Conservation (phyloP, 1,140 invertebrate species). For the Grapholita molesta region DNA sequence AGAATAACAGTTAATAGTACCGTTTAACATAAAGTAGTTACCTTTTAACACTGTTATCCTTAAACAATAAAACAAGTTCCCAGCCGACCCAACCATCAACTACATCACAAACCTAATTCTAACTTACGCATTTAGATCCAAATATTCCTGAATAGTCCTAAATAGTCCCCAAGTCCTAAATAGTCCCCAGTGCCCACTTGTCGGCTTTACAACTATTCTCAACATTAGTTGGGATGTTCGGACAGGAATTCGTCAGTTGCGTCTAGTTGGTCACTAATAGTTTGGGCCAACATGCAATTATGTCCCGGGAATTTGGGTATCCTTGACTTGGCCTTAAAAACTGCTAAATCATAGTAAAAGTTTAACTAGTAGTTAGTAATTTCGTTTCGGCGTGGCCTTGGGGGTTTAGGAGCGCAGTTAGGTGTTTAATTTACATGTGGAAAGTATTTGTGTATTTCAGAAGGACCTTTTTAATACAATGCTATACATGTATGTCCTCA, state of each 20-base stretch:
- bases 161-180: conserved; percentile 3
- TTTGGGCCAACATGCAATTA: not conserved
- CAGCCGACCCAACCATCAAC: not conserved
- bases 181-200: conserved; percentile 11
- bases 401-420: not conserved
- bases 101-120: not conserved
- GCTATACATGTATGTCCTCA: too few relatives aligned
- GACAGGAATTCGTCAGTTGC: conserved; percentile 5
- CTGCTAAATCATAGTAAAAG: not conserved
- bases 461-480: too few relatives aligned
- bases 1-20: too few relatives aligned
- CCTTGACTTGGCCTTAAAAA: not conserved
- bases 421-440: not conserved
- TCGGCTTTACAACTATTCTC: not conserved
- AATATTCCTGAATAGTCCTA: not conserved
- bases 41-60: too few relatives aligned
- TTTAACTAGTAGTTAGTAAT: not conserved
- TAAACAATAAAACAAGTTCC: not conserved
- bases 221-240: conserved; percentile 3
- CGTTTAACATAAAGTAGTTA: too few relatives aligned
- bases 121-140: not conserved
- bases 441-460: too few relatives aligned
- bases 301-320: not conserved
- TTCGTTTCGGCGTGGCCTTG: not conserved
- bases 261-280: conserved; percentile 7